Conservation (phyloP, 2,888 invertebrate species). For the Halocaridina rubra region DNA sequence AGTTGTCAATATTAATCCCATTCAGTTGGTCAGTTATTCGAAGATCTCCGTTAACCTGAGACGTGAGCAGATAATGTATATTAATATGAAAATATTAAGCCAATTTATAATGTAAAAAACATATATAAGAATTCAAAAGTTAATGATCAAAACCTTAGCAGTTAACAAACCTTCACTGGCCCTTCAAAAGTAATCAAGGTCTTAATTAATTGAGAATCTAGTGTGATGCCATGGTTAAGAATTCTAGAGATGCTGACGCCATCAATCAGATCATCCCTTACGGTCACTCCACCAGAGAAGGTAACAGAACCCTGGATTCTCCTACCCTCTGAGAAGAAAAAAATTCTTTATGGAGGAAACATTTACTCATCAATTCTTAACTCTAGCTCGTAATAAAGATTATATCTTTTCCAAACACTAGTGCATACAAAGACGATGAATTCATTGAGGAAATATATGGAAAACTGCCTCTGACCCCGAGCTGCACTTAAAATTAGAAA, state of each 20-base stretch:
- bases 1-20: not conserved
- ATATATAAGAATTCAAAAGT: not conserved
- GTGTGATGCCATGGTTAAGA: not conserved
- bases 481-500: no score
- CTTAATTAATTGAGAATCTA: not conserved
- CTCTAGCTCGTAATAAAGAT: no score
- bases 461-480: no score
- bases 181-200: not conserved
- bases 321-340: not conserved
- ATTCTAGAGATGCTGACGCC: conserved; percentile 12
- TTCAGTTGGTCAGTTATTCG: not conserved
- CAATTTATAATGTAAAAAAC: no score
- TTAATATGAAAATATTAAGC: no score
- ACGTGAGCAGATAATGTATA: no score
- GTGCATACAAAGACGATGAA: no score
- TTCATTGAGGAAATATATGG: no score
- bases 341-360: no score
- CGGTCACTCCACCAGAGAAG: not conserved
- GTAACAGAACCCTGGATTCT: not conserved
- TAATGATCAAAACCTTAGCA: not conserved
- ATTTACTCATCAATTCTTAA: no score
- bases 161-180: not conserved
- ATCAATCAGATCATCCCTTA: not conserved
- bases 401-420: no score
- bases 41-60: conserved; percentile 13